Evolutionary conservation across 1,140 invertebrate species (phyloP), one percentile per base, ranked within the genome.

Genomic region (Antheraea pernyi): DNA sequence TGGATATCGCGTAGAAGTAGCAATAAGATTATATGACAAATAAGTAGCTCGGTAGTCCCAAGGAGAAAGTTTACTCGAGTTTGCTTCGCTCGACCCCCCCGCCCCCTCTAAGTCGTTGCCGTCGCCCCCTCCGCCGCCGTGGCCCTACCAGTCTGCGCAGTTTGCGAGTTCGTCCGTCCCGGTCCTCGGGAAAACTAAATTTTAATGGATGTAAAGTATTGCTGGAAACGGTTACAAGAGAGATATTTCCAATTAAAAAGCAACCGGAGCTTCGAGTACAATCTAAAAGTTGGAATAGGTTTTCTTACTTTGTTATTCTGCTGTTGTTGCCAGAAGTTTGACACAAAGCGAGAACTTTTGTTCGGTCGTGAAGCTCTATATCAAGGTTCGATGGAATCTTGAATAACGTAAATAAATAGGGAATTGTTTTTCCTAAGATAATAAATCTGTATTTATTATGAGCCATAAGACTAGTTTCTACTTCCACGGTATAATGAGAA

Each of bases 11-110:
- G 19, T 16, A 61, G 60, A 63, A 69, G 68, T 69, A 70, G 72
- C 62, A 72, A 69, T 70, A 67, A 79, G 76, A 81, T 81, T 83
- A 53, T 53, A 83, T 82, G 76, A 82, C 76, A 77, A 75, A 69
- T 79, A 83, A 79, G 81, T 83, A 76, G 71, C 75, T 68, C 74
- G 72, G 67, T 76, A 74, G 72, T 75, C 78, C 74, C 75, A 70
- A 74, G 62, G 77, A 74, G 81, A 81, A 79, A 78, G 80, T 82
- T 81, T 74, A 76, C 62, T 76, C 74, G 69, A 61, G 72, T 46
- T 74, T 73, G 73, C 76, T 77, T 71, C 18, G 9, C 46, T 71
- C n/a, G n/a, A n/a, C 62, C 60, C 63, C 19, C 62, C 63, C 4
- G 48, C 66, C 37, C 68, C 60, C 9, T 59, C 64, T 30, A 7